These are phyloP conservation scores for Herpetotheres cachinnans DNA, from an alignment of 2,113 vertebrate genomes.

Conservation along the genomic window DNA sequence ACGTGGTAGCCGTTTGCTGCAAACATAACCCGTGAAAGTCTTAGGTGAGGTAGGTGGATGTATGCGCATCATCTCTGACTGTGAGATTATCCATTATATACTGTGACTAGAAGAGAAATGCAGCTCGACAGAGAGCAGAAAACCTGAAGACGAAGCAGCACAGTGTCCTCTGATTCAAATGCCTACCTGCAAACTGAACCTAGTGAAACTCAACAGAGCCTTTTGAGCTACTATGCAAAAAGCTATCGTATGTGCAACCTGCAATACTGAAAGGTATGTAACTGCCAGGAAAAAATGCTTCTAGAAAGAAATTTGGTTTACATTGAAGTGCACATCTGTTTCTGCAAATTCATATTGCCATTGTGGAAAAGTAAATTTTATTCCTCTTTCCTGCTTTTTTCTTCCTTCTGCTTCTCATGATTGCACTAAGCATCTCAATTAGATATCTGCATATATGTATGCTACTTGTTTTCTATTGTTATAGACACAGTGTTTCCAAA, in stretches of 20 bases:
- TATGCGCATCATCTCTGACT: accelerated
- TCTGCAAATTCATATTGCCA: background rate
- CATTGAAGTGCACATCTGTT: background rate
- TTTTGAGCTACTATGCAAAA: background rate
- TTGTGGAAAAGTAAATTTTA: background rate
- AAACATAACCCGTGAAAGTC: background rate
- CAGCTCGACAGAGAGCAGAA: background rate
- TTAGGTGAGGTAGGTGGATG: background rate
- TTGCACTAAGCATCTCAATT: background rate
- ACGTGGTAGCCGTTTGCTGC: background rate
- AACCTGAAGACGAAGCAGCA: background rate
- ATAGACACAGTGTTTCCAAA: background rate
- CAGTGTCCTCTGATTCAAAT: background rate
- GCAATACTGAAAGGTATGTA: background rate
- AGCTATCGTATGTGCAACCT: background rate
- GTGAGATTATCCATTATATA: background rate
- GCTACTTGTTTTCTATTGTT: background rate
- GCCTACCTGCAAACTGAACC: background rate
- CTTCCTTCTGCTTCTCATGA: background rate
- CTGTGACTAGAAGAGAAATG: background rate
- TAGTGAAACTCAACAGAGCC: background rate
- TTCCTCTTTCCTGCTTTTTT: background rate
- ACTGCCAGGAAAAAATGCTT: background rate
- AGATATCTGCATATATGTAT: background rate
- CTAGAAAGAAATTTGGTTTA: background rate